Percentiles rank a stretch among this genome's conserved stretches.
Conservation (phyloP, 2,797 vertebrate species). For the Lateolabrax maculatus region DNA sequence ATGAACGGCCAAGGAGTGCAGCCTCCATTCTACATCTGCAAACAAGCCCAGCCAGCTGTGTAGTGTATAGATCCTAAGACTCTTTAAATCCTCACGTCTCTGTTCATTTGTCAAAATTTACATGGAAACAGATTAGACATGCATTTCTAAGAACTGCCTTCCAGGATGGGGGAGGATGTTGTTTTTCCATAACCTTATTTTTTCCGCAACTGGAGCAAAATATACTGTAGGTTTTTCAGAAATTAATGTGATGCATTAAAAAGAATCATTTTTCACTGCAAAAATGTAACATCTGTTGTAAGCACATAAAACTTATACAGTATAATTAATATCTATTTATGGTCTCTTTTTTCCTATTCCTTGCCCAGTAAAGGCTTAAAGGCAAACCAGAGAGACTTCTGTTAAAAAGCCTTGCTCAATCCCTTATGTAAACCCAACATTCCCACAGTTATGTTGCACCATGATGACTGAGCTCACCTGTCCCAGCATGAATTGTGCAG, state of each 20-base stretch:
- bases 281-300: conserved; percentile 1
- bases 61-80: conserved; percentile 31
- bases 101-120: conserved; percentile 54
- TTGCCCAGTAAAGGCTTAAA: conserved; percentile 36
- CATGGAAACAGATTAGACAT: conserved; percentile 54
- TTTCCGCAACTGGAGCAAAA: conserved; percentile 13
- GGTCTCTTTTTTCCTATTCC: neutral
- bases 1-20: conserved; percentile 36
- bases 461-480: conserved; percentile 54
- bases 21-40: conserved; percentile 55
- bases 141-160: conserved; percentile 45
- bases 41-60: conserved; percentile 58
- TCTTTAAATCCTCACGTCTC: conserved; percentile 44
- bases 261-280: neutral
- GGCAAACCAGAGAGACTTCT: conserved; percentile 35
- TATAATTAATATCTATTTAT: conserved; percentile 14
- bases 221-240: neutral
- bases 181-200: conserved; percentile 9
- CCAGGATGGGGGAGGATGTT: conserved; percentile 2
- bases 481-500: conserved; percentile 56
- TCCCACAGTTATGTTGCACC: conserved; percentile 54
- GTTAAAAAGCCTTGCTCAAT: conserved; percentile 57
- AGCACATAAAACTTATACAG: conserved; percentile 1
- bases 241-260: conserved; percentile 15
- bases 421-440: conserved; percentile 55